Evolutionary conservation across 2,113 vertebrate genomes (phyloP).

Genomic region (Nyctereutes procyonoides): DNA sequence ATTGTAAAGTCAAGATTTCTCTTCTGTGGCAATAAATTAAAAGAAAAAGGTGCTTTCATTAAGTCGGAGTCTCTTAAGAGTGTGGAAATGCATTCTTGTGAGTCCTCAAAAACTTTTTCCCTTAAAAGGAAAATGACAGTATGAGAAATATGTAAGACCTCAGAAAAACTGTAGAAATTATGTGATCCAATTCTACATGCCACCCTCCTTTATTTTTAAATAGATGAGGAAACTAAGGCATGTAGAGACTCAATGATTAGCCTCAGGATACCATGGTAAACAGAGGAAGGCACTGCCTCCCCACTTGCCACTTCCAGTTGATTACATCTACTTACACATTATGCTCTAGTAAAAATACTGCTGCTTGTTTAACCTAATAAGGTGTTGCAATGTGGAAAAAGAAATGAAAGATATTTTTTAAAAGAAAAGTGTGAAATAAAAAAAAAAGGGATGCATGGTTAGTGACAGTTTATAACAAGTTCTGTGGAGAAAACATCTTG

Average conservation of each 20-base stretch:
- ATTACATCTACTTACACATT: not conserved
- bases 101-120: not conserved
- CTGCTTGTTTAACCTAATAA: not conserved
- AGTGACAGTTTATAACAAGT: not conserved
- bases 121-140: not conserved
- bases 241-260: not conserved
- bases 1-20: not conserved
- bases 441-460: not conserved
- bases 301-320: not conserved
- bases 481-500: not conserved
- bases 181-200: not conserved
- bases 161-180: not conserved
- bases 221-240: not conserved
- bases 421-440: not conserved
- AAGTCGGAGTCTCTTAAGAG: not conserved
- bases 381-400: not conserved
- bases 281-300: not conserved
- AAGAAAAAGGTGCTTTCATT: constrained; percentile 21
- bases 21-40: not conserved
- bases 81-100: not conserved
- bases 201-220: not conserved
- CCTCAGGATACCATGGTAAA: not conserved
- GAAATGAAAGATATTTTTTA: not conserved
- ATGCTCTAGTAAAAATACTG: not conserved
- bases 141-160: not conserved